These are phyloP conservation scores for Himalopsyche japonica DNA, from an alignment of 2,888 invertebrate species.

Conservation along the genomic window DNA sequence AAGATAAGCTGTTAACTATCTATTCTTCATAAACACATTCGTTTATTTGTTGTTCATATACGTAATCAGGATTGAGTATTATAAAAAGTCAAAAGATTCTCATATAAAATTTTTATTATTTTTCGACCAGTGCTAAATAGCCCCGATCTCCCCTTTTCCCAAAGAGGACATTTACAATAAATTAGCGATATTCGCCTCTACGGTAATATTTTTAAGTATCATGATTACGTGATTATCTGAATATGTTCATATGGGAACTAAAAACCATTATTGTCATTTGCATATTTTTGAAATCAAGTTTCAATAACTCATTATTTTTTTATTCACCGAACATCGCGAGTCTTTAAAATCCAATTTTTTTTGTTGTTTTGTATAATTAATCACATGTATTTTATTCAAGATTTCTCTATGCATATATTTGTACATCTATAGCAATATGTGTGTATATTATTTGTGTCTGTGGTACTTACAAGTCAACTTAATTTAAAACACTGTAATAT, in stretches of 20 bases:
- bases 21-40: no score
- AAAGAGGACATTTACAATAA: background rate
- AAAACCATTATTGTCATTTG: background rate
- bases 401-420: background rate
- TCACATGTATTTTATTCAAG: background rate
- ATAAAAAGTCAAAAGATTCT: no score
- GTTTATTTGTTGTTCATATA: no score
- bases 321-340: background rate
- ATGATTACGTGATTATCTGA: background rate
- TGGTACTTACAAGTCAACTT: no score
- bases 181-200: background rate
- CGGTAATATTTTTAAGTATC: background rate
- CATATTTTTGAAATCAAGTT: background rate
- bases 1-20: no score
- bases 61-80: no score
- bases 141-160: background rate
- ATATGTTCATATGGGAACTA: background rate
- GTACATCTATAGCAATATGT: background rate
- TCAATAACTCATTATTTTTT: slow-evolving; percentile 1
- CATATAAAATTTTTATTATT: no score
- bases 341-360: background rate
- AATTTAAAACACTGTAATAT: no score
- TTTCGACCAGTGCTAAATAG: background rate
- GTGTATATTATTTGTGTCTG: no score
- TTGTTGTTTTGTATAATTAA: background rate